Conservation (phyloP, 1,140 invertebrate genomes). For the Hylaeus volcanicus region DNA sequence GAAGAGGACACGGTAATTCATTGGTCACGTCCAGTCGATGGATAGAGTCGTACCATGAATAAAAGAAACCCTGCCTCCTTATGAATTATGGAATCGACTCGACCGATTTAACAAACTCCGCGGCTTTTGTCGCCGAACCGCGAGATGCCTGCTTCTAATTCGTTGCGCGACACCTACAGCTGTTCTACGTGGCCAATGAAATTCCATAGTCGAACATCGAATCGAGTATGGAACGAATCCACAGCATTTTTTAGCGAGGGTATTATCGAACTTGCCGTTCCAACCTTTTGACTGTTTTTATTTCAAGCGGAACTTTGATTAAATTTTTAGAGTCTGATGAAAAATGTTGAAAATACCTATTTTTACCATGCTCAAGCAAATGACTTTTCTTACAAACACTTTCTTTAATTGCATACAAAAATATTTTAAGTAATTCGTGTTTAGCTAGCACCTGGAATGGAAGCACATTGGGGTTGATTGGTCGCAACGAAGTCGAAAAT, state of each 20-base stretch:
- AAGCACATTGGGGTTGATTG: too few relatives aligned
- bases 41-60: slow-evolving; percentile 57
- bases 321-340: too few relatives aligned
- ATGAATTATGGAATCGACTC: slow-evolving; percentile 54
- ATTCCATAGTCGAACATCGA: neutral
- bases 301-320: too few relatives aligned
- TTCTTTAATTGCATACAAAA: too few relatives aligned
- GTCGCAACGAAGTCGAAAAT: neutral
- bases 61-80: slow-evolving; percentile 50
- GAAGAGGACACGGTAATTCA: slow-evolving; percentile 41
- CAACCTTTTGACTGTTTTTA: too few relatives aligned
- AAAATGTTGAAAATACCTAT: too few relatives aligned
- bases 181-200: neutral
- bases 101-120: slow-evolving; percentile 31
- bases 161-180: neutral
- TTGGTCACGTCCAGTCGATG: slow-evolving; percentile 36
- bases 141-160: slow-evolving; percentile 11
- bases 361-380: too few relatives aligned
- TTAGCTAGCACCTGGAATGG: too few relatives aligned
- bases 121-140: slow-evolving; percentile 13
- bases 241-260: too few relatives aligned
- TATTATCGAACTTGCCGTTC: too few relatives aligned
- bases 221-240: neutral
- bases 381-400: too few relatives aligned
- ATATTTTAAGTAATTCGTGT: too few relatives aligned